phyloP scores from a whole-genome alignment of 2,888 invertebrate species.

The Anorthoa munda region DNA sequence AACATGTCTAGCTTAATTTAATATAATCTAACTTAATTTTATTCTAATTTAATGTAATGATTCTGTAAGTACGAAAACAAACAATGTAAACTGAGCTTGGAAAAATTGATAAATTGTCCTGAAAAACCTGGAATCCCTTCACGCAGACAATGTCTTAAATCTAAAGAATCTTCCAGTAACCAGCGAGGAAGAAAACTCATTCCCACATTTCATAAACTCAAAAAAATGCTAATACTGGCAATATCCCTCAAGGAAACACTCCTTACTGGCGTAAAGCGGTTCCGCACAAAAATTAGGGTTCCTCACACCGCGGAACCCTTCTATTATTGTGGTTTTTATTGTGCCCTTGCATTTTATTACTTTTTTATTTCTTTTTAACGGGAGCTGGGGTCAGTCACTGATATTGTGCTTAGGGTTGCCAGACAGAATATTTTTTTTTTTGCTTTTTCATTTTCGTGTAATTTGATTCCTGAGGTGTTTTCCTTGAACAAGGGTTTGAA shows the following conservation, averaged over 20 bases:
- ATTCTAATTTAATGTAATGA: no score
- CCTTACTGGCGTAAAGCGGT: constrained; percentile 66
- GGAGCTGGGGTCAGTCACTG: constrained; percentile 80
- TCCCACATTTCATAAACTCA: constrained; percentile 17
- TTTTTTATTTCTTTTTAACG: constrained; percentile 90
- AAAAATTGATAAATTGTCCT: no score
- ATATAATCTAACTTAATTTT: no score
- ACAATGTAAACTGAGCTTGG: no score
- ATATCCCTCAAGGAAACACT: constrained; percentile 63
- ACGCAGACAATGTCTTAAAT: no score
- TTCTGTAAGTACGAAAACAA: no score
- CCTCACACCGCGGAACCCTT: constrained; percentile 76
- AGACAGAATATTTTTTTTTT: not conserved
- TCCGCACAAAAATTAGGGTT: constrained; percentile 73
- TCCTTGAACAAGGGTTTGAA: constrained; percentile 26
- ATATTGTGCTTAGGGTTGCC: constrained; percentile 75
- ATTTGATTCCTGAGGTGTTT: constrained; percentile 34
- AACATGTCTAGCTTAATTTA: no score
- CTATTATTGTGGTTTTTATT: constrained; percentile 80
- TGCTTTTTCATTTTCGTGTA: constrained; percentile 28
- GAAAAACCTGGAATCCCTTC: no score
- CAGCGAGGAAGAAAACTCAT: not conserved
- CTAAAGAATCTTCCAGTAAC: no score
- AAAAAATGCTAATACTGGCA: constrained; percentile 63
- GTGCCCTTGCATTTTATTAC: constrained; percentile 88